Evolutionary conservation across 2,888 invertebrate genomes (phyloP).

Genomic region (Aporophyla lueneburgensis): DNA sequence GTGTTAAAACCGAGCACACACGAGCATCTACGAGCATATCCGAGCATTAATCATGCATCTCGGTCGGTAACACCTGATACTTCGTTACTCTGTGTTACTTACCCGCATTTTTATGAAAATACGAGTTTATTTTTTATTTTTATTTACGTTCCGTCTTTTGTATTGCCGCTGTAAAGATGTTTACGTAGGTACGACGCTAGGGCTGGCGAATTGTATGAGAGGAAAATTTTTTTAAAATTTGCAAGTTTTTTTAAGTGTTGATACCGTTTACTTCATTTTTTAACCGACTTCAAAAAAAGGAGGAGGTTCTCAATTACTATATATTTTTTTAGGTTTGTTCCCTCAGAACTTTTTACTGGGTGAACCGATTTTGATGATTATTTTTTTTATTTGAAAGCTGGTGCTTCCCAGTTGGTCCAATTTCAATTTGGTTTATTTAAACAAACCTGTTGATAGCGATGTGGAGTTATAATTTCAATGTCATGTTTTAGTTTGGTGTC

Average conservation of each 20-base stretch:
- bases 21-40: slow-evolving; percentile 33
- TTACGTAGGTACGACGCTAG: slow-evolving; percentile 55
- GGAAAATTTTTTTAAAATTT: not conserved
- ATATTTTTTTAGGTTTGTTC: too few species aligned
- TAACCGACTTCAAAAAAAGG: too few species aligned
- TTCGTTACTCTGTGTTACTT: slow-evolving; percentile 55
- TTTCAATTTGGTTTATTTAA: too few species aligned
- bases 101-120: slow-evolving; percentile 51
- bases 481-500: too few species aligned
- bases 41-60: slow-evolving; percentile 65
- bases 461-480: too few species aligned
- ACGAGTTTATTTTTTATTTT: slow-evolving; percentile 61
- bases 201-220: slow-evolving; percentile 43
- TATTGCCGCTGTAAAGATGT: slow-evolving; percentile 67
- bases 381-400: too few species aligned
- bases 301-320: too few species aligned
- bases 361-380: too few species aligned
- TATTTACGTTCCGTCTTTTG: slow-evolving; percentile 62
- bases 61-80: slow-evolving; percentile 65
- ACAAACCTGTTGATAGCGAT: too few species aligned
- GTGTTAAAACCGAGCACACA: slow-evolving; percentile 57
- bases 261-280: too few species aligned
- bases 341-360: too few species aligned
- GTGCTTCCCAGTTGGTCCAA: too few species aligned
- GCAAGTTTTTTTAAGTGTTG: not conserved